Conservation (phyloP, 2,113 vertebrate genomes). For the Halichoerus grypus region DNA sequence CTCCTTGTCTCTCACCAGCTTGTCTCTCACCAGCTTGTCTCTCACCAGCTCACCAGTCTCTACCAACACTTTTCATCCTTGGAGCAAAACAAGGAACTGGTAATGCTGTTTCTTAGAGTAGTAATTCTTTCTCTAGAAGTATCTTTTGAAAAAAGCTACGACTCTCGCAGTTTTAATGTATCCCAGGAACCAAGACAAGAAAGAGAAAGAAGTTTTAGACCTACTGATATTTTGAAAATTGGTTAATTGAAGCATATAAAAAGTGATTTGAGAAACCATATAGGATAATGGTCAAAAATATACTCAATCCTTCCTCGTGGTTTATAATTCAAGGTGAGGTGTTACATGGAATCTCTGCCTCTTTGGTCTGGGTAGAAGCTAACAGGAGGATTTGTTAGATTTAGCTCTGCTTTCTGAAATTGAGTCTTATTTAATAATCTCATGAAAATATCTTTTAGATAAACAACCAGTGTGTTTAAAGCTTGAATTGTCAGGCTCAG, state of each 20-base stretch:
- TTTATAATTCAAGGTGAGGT: constrained; percentile 67
- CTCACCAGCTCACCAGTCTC: constrained; percentile 31
- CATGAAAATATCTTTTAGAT: constrained; percentile 27
- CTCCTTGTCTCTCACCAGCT: constrained; percentile 47
- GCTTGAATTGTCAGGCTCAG: neutral
- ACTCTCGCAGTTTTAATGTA: neutral
- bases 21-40: constrained; percentile 59
- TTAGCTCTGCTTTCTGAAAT: constrained; percentile 43
- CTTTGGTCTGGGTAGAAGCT: neutral
- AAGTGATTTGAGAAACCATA: neutral
- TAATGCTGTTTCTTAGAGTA: neutral
- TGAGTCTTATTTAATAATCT: neutral
- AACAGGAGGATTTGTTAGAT: neutral
- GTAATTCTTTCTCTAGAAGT: constrained; percentile 56
- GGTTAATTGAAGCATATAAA: neutral
- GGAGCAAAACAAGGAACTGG: constrained; percentile 51
- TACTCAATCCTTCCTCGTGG: neutral
- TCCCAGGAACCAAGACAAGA: neutral
- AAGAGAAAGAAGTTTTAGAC: neutral
- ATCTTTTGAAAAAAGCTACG: neutral
- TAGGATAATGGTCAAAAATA: neutral
- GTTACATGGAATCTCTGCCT: constrained; percentile 17
- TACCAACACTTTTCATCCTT: constrained; percentile 43
- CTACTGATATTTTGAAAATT: neutral
- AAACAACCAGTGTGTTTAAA: neutral